Base-by-base conservation (phyloP, 2,888 invertebrate species). In the Mesorhabditis sp. region DNA sequence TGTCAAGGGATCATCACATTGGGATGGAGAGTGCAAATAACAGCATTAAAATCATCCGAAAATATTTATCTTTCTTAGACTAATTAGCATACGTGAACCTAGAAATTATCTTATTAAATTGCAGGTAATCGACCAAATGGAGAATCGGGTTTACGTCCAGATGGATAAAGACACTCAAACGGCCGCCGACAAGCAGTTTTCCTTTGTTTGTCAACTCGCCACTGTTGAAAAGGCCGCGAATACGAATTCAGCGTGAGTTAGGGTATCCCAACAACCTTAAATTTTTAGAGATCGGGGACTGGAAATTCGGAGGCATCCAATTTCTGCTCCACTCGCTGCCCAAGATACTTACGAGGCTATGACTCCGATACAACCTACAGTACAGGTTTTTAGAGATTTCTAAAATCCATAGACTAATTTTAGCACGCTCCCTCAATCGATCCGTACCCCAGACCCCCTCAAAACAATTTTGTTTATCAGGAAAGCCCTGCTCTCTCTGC, bases 111-210 rank as follows among this genome's bases (percentile, higher is more conserved):
- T 72, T 72, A 70, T 70, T 70, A 58, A n/a, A 58, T 68, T 81
- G 66, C 76, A 85, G 85, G 73, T 82, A 42, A 77, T 85, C 42
- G 80, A 83, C 70, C 76, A 78, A 61, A 82, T 85, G 74, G 84
- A 83, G 67, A 85, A 85, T 71, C 76, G 83, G 64, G 81, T 85
- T 5, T 85, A 85, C 74, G 84, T 85, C 45, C 85, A 85, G 73
- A 84, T 82, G 80, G 85, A 85, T 73, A 83, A 83, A 70, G 79
- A 81, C 67, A 82, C 83, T 10, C 85, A 85, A 65, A 83, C 82
- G 5, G 73, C 74, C 0, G 73, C 75, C 66, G 85, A 85, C 72
- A 76, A 79, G 67, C 83, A 85, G 70, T 85, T 82, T 72, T 76
- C 82, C 13, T 85, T 85, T 72, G 79, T 85, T 41, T 85, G 85